These are phyloP conservation scores for Scaptomyza graminum DNA, from an alignment of 1,140 invertebrate genomes.

Conservation along the genomic window DNA sequence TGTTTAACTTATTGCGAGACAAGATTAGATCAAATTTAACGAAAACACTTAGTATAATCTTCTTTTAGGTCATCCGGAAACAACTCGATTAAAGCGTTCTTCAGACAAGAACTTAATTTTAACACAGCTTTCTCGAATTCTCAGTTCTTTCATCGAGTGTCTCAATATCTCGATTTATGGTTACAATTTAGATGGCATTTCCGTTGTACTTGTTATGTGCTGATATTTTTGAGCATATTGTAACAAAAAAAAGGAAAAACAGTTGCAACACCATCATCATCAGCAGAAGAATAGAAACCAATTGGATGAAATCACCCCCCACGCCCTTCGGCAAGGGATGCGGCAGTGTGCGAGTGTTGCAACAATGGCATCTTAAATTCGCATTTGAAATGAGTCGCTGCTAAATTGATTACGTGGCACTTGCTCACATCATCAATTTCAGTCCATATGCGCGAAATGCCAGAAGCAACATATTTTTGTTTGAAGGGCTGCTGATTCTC, in stretches of 20 bases:
- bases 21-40: no score
- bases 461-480: slow-evolving; percentile 12
- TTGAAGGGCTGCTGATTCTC: slow-evolving; percentile 21
- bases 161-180: no score
- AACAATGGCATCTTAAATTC: slow-evolving; percentile 79
- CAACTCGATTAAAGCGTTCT: no score
- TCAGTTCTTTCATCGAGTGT: no score
- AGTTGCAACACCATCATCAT: not conserved
- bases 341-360: slow-evolving; percentile 17
- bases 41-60: no score
- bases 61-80: no score
- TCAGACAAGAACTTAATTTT: no score
- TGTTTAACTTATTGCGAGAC: no score
- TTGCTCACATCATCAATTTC: slow-evolving; percentile 78
- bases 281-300: not conserved
- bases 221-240: slow-evolving; percentile 33
- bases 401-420: slow-evolving; percentile 78
- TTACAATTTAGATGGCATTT: slow-evolving; percentile 26
- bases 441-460: slow-evolving; percentile 74
- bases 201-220: slow-evolving; percentile 38
- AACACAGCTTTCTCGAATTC: no score
- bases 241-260: not conserved
- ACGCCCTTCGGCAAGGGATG: slow-evolving; percentile 8
- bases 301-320: slow-evolving; percentile 14
- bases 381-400: slow-evolving; percentile 69